Conservation (phyloP, 2,888 invertebrate genomes). For the Digitonthophagus gazella region DNA sequence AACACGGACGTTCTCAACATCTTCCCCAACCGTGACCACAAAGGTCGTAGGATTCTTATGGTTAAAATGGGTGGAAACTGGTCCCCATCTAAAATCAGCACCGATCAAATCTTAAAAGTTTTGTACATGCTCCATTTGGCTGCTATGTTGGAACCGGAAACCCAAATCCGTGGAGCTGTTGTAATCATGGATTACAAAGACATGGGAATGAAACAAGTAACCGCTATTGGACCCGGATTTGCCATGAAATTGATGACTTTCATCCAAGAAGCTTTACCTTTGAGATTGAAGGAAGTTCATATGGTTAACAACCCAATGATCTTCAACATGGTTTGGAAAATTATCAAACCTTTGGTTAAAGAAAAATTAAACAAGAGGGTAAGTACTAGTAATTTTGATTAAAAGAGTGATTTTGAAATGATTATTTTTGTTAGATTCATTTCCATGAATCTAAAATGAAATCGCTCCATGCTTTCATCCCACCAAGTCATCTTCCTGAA, state of each 20-base stretch:
- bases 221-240: constrained; percentile 68
- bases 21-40: constrained; percentile 70
- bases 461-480: constrained; percentile 71
- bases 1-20: constrained; percentile 76
- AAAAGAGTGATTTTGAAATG: not conserved
- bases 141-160: constrained; percentile 73
- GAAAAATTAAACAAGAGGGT: constrained; percentile 77
- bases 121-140: constrained; percentile 79
- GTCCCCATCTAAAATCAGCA: constrained; percentile 70
- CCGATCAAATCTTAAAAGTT: constrained; percentile 75
- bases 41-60: constrained; percentile 71
- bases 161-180: constrained; percentile 75
- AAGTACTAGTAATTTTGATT: constrained; percentile 45
- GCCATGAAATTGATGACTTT: constrained; percentile 74
- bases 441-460: constrained; percentile 84
- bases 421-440: constrained; percentile 61
- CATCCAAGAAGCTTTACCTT: constrained; percentile 85
- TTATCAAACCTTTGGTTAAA: constrained; percentile 80
- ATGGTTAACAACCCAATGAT: constrained; percentile 82
- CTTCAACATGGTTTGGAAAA: constrained; percentile 80
- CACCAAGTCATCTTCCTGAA: constrained; percentile 66
- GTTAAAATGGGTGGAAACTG: constrained; percentile 72
- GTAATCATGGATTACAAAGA: constrained; percentile 82
- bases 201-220: constrained; percentile 71
- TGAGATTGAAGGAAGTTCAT: constrained; percentile 81